Conservation (phyloP, 2,797 vertebrate genomes). For the Morelia viridis region DNA sequence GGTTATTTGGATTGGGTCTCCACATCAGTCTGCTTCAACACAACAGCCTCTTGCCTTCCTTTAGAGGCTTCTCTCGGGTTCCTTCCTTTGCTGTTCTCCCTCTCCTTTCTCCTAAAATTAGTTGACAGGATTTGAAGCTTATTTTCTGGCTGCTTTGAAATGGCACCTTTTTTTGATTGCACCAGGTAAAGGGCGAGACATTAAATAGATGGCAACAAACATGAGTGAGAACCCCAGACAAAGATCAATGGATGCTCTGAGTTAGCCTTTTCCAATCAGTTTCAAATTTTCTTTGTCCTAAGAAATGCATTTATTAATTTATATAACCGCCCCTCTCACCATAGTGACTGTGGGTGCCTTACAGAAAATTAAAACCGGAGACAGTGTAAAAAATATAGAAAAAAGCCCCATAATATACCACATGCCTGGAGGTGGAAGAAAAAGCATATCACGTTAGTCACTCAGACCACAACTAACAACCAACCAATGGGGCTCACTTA, state of each 20-base stretch:
- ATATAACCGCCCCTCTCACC: neutral
- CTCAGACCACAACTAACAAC: neutral
- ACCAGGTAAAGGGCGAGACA: neutral
- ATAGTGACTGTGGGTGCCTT: neutral
- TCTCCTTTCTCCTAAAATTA: conserved; percentile 6
- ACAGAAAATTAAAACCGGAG: neutral
- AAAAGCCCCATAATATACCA: neutral
- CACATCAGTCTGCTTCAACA: neutral
- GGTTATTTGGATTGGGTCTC: neutral
- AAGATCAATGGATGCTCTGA: neutral
- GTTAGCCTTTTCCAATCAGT: neutral
- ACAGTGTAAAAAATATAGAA: neutral
- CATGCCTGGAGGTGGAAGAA: neutral
- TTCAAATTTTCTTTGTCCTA: neutral
- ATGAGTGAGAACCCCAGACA: accelerated
- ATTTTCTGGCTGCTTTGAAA: neutral
- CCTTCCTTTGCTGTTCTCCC: neutral
- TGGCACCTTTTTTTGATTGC: neutral
- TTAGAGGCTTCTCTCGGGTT: neutral
- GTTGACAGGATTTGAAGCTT: neutral
- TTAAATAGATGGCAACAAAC: neutral
- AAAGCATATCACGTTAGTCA: neutral
- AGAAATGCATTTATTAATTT: neutral
- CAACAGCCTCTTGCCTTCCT: neutral
- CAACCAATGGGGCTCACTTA: neutral